Percentiles rank a stretch among this genome's conserved stretches.
These are phyloP conservation scores for Ammodytes marinus DNA, from an alignment of 2,113 vertebrate genomes.

Conservation along the genomic window DNA sequence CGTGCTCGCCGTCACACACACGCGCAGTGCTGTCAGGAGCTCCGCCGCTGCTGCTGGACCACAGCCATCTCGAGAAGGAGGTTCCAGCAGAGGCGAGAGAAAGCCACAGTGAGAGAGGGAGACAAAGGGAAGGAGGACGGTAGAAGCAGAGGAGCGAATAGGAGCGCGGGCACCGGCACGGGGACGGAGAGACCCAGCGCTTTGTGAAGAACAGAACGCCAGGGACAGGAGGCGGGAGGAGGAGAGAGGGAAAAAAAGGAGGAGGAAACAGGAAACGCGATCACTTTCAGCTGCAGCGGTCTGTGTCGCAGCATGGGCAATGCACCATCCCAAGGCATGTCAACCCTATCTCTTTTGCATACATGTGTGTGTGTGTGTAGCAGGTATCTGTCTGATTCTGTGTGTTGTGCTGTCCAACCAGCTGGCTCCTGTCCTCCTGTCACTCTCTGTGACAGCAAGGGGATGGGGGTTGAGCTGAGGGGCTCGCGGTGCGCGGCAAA, in stretches of 20 bases:
- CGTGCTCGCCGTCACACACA: conserved; percentile 75
- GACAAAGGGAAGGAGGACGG: conserved; percentile 78
- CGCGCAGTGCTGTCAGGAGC: conserved; percentile 77
- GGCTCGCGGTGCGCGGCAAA: conserved; percentile 45
- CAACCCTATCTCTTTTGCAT: conserved; percentile 72
- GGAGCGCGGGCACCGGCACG: conserved; percentile 69
- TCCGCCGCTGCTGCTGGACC: conserved; percentile 69
- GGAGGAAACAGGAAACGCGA: conserved; percentile 83
- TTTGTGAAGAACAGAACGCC: conserved; percentile 71
- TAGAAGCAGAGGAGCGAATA: conserved; percentile 79
- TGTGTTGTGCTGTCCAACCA: conserved; percentile 49
- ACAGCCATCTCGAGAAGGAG: conserved; percentile 80
- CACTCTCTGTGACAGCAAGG: conserved; percentile 60
- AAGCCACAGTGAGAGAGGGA: conserved; percentile 61
- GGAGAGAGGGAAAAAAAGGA: conserved; percentile 72
- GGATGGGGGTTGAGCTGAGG: conserved; percentile 61
- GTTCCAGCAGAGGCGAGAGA: conserved; percentile 70
- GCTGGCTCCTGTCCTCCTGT: conserved; percentile 60
- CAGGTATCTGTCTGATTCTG: conserved; percentile 60
- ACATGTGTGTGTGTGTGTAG: conserved; percentile 57
- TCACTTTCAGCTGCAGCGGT: conserved; percentile 83
- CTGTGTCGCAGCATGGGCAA: conserved; percentile 88
- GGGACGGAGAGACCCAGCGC: conserved; percentile 71
- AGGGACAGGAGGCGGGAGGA: conserved; percentile 71
- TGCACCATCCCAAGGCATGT: conserved; percentile 90